Conservation (phyloP, 2,113 vertebrate genomes). For the Emydocephalus ijimae region DNA sequence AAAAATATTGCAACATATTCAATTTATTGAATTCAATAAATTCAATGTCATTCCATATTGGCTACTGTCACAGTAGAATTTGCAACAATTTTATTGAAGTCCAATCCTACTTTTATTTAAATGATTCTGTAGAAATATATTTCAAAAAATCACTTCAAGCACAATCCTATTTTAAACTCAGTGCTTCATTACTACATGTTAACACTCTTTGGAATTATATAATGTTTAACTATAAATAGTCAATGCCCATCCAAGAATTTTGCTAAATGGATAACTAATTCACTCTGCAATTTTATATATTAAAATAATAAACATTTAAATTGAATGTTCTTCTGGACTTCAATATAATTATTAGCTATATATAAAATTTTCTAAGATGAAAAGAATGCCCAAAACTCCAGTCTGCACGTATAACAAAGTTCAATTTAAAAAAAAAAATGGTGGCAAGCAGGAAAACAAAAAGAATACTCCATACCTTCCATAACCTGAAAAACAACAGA, state of each 20-base stretch:
- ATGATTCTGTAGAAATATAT: background rate
- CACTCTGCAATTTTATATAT: constrained; percentile 14
- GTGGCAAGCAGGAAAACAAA: constrained; percentile 55
- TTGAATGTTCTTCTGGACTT: constrained; percentile 4
- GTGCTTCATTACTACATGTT: constrained; percentile 42
- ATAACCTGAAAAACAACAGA: constrained; percentile 43
- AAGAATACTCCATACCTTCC: constrained; percentile 60
- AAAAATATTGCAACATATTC: background rate
- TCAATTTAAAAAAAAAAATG: constrained; percentile 56
- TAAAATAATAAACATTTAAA: constrained; percentile 5
- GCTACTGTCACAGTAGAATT: constrained; percentile 49
- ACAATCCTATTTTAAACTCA: constrained; percentile 66
- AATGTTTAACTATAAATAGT: background rate
- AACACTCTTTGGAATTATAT: constrained; percentile 17
- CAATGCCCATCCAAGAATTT: constrained; percentile 21
- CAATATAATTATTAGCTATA: background rate
- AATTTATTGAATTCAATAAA: background rate
- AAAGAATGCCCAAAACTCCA: constrained; percentile 31
- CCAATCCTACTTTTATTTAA: constrained; percentile 1
- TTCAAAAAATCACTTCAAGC: background rate
- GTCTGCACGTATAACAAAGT: constrained; percentile 43
- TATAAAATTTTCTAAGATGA: constrained; percentile 2
- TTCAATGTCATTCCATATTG: constrained; percentile 27
- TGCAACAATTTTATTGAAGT: constrained; percentile 31
- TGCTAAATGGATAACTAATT: constrained; percentile 19